Evolutionary conservation across 2,113 vertebrate species (phyloP).

Genomic region (Phalacrocorax pelagicus): DNA sequence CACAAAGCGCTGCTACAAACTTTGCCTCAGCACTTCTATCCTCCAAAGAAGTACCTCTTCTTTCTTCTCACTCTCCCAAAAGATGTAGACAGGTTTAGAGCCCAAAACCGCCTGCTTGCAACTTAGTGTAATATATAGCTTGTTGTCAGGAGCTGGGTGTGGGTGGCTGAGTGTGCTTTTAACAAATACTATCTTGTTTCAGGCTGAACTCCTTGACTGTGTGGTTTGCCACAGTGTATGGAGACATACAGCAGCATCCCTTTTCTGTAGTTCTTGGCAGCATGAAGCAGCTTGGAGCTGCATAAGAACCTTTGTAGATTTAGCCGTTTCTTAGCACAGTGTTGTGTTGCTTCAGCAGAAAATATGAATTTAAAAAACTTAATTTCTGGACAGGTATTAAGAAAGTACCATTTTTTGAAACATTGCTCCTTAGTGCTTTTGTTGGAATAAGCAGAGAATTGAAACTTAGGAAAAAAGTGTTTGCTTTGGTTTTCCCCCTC

Average conservation of each 20-base stretch:
- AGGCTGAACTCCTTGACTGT: background rate
- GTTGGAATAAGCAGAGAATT: background rate
- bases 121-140: background rate
- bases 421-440: background rate
- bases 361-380: background rate
- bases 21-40: background rate
- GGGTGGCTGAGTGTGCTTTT: background rate
- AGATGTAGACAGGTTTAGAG: background rate
- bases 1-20: background rate
- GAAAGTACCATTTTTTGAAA: background rate
- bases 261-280: background rate
- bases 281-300: background rate
- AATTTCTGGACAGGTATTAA: background rate
- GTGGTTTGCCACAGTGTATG: background rate
- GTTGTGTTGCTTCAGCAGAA: background rate
- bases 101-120: background rate
- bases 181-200: background rate
- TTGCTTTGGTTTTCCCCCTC: no score
- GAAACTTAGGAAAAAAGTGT: background rate
- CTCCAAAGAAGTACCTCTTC: background rate
- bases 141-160: background rate
- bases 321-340: background rate
- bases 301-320: background rate
- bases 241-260: rapidly evolving
- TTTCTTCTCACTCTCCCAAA: background rate